These are phyloP conservation scores for Scolopax rusticola DNA, from an alignment of 2,797 vertebrate species.

Conservation along the genomic window DNA sequence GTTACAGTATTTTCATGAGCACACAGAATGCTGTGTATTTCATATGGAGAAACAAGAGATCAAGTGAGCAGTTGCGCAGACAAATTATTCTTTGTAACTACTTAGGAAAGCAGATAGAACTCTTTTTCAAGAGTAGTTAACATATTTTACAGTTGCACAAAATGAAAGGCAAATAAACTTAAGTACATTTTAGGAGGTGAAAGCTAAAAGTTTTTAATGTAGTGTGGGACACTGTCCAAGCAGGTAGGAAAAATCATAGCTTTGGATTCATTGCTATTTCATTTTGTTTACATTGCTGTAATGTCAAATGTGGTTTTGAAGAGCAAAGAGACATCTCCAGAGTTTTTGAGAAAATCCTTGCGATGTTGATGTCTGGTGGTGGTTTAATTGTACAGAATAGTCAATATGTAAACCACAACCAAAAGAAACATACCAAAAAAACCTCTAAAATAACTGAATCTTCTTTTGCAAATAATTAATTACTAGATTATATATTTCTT, in stretches of 20 bases:
- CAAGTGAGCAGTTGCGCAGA: not conserved
- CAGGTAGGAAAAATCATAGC: not conserved
- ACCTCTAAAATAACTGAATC: fast-evolving
- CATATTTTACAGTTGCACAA: not conserved
- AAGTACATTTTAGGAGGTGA: not conserved
- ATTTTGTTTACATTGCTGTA: not conserved
- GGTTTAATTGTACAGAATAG: not conserved
- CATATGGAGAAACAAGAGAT: not conserved
- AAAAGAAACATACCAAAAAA: not conserved
- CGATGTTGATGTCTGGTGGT: not conserved
- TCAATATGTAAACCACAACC: not conserved
- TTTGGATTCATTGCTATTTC: not conserved
- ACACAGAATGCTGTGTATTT: not conserved
- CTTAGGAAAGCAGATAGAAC: not conserved
- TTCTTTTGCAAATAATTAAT: not conserved
- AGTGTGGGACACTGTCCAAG: not conserved
- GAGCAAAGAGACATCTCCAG: not conserved
- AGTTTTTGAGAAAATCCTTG: not conserved
- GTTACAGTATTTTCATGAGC: not conserved
- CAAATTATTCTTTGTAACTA: not conserved
- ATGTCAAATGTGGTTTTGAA: not conserved
- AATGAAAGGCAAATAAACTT: not conserved
- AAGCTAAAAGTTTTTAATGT: not conserved
- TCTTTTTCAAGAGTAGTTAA: not conserved
- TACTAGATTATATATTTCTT: not conserved